Base-by-base conservation (phyloP, 2,113 vertebrate genomes). In the Hemichromis elongatus region DNA sequence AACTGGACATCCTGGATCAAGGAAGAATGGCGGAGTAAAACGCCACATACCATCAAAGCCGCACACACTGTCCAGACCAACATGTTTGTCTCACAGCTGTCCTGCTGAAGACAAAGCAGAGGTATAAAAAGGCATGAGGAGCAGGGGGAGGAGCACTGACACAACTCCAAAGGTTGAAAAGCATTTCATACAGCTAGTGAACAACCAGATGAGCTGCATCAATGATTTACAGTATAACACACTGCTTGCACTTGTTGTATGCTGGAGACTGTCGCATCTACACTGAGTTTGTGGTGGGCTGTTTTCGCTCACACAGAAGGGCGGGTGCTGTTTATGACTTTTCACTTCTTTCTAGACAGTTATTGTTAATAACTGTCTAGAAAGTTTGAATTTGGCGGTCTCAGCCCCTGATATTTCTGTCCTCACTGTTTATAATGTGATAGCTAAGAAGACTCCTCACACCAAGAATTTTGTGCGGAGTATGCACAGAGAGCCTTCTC, bases 401-500 rank as follows among this genome's bases (percentile, higher is more conserved):
- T n/a, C n/a, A n/a, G n/a, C n/a, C n/a, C n/a, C n/a, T n/a, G n/a
- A n/a, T n/a, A n/a, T n/a, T n/a, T n/a, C n/a, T n/a, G n/a, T n/a
- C n/a, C n/a, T n/a, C n/a, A n/a, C n/a, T n/a, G n/a, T n/a, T n/a
- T n/a, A n/a, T n/a, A n/a, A n/a, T n/a, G n/a, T n/a, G n/a, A n/a
- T n/a, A n/a, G n/a, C n/a, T n/a, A n/a, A n/a, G n/a, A n/a, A n/a
- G n/a, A n/a, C n/a, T n/a, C n/a, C n/a, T n/a, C n/a, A n/a, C n/a
- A n/a, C n/a, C n/a, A n/a, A n/a, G n/a, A n/a, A n/a, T n/a, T n/a
- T n/a, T n/a, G n/a, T n/a, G n/a, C n/a, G n/a, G n/a, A 88, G 81
- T 5, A 8, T 79, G 5, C 81, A 57, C 82, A 88, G 95, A 79
- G 91, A 96, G 79, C 94, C 90, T 21, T 89, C 90, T 5, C 95